phyloP scores from a whole-genome alignment of 92 coral and sea anemone genomes.

The Isaurus tuberculatus region DNA sequence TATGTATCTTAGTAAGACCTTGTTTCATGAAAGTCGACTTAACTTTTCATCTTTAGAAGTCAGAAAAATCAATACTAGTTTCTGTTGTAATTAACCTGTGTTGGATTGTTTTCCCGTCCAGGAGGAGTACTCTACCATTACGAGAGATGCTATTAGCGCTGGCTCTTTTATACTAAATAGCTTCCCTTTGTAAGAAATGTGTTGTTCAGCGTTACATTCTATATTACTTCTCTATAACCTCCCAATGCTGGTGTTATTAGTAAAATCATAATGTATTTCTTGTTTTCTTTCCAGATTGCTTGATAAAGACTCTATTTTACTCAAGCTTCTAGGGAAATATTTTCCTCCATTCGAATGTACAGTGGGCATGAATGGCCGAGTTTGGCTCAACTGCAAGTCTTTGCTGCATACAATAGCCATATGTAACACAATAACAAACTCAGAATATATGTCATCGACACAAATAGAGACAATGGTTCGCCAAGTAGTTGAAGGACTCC shows the following conservation, averaged over 20 bases:
- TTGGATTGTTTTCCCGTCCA: too few relatives aligned
- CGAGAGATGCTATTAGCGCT: too few relatives aligned
- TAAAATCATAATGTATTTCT: not conserved
- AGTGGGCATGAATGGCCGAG: conserved; percentile 92
- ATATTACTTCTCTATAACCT: too few relatives aligned
- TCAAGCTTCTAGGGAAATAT: conserved; percentile 83
- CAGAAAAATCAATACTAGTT: too few relatives aligned
- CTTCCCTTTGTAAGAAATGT: too few relatives aligned
- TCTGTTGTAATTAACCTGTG: too few relatives aligned
- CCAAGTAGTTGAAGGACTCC: conserved; percentile 80
- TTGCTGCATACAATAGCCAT: conserved; percentile 73
- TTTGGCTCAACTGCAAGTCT: conserved; percentile 86
- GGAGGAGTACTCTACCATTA: too few relatives aligned
- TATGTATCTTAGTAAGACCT: too few relatives aligned
- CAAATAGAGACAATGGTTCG: conserved; percentile 87
- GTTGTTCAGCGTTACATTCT: too few relatives aligned
- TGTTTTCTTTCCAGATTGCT: conserved; percentile 71
- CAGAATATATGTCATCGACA: conserved; percentile 86
- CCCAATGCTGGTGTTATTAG: not conserved
- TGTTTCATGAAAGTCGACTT: too few relatives aligned
- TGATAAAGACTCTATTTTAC: conserved; percentile 73
- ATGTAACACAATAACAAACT: conserved; percentile 82
- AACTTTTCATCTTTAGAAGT: too few relatives aligned
- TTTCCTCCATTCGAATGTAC: conserved; percentile 91
- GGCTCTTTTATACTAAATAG: too few relatives aligned